phyloP scores from a whole-genome alignment of 1,140 invertebrate species.

The Drosophila gunungcola region DNA sequence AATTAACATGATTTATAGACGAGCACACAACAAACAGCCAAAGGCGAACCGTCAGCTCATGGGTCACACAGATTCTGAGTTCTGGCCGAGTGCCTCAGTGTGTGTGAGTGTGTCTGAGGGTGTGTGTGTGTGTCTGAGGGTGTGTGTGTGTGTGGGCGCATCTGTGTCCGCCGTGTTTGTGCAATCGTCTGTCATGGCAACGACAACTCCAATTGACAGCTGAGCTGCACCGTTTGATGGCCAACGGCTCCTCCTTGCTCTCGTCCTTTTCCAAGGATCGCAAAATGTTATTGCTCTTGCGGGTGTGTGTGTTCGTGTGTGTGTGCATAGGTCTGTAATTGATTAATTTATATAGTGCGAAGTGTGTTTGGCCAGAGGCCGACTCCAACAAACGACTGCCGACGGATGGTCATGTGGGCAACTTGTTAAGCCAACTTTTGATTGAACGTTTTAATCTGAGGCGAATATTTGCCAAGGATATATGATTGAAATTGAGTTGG shows the following conservation, averaged over 20 bases:
- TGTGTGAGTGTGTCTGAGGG: constrained; percentile 7
- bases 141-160: constrained; percentile 8
- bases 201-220: constrained; percentile 73
- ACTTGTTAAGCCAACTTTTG: constrained; percentile 13
- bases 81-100: neutral
- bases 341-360: constrained; percentile 75
- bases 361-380: constrained; percentile 28
- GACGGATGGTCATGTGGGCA: neutral
- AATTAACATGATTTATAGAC: constrained; percentile 83
- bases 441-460: constrained; percentile 17
- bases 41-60: constrained; percentile 48
- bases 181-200: constrained; percentile 75
- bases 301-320: constrained; percentile 10
- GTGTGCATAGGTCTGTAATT: constrained; percentile 58
- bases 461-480: constrained; percentile 4
- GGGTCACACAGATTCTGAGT: neutral
- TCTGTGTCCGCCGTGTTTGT: constrained; percentile 49
- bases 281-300: constrained; percentile 47
- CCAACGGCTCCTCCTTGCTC: constrained; percentile 10
- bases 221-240: constrained; percentile 67
- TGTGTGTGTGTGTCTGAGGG: constrained; percentile 11
- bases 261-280: constrained; percentile 48
- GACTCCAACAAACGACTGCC: constrained; percentile 4
- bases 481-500: neutral
- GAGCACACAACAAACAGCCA: constrained; percentile 77